These are phyloP conservation scores for Colinus virginianus DNA, from an alignment of 2,113 vertebrate genomes.

Conservation along the genomic window DNA sequence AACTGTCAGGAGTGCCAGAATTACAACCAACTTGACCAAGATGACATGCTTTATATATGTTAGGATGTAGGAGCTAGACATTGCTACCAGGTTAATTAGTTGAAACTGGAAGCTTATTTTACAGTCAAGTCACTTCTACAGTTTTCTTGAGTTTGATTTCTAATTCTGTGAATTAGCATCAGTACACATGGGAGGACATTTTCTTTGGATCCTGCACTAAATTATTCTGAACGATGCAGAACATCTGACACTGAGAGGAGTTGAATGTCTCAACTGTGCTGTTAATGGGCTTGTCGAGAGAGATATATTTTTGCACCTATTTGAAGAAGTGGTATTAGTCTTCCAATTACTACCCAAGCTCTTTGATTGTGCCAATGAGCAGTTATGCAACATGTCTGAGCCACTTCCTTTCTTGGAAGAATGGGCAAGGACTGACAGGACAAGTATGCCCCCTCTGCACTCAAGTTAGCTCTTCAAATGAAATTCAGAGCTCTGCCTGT, in stretches of 20 bases:
- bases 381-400: constrained; percentile 39
- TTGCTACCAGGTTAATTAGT: background rate
- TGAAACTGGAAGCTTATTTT: background rate
- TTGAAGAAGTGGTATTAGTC: constrained; percentile 27
- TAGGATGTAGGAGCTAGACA: background rate
- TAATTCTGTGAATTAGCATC: constrained; percentile 48
- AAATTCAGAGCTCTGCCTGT: background rate
- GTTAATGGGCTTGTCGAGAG: constrained; percentile 16
- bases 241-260: constrained; percentile 12
- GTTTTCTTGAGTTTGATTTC: background rate
- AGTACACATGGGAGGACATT: constrained; percentile 12
- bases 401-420: constrained; percentile 19
- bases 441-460: background rate
- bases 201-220: background rate
- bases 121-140: background rate
- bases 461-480: constrained; percentile 25
- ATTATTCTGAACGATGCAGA: constrained; percentile 12
- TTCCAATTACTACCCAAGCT: constrained; percentile 11
- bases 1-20: background rate
- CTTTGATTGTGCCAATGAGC: background rate
- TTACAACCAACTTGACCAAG: background rate
- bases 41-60: background rate
- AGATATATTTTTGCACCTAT: constrained; percentile 28
- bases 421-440: background rate
- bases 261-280: background rate